A percentile compares a stretch with the other conserved stretches of the same genome.
phyloP scores from a whole-genome alignment of 2,113 vertebrate species.

The Oxyruncus cristatus region DNA sequence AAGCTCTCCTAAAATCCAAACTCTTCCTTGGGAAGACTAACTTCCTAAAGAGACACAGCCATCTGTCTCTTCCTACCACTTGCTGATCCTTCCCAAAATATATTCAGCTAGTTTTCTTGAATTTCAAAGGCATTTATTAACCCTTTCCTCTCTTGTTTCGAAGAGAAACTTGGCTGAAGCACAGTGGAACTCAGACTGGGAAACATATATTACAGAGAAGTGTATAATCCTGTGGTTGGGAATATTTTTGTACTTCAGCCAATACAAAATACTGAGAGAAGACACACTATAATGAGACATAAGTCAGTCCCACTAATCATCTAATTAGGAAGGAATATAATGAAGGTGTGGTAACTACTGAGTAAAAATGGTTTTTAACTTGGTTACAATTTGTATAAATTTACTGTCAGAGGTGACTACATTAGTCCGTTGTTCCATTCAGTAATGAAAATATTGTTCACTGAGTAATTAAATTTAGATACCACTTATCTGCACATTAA shows the following conservation, averaged over 20 bases:
- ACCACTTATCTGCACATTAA: not conserved
- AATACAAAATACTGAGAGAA: not conserved
- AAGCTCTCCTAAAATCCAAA: not conserved
- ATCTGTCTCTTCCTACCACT: not conserved
- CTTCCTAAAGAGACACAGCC: not conserved
- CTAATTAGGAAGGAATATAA: not conserved
- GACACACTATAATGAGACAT: not conserved
- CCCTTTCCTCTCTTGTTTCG: not conserved
- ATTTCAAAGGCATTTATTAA: not conserved
- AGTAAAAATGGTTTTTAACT: not conserved
- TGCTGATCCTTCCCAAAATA: not conserved
- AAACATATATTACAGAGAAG: not conserved
- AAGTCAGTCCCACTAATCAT: not conserved
- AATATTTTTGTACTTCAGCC: not conserved
- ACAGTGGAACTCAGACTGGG: not conserved
- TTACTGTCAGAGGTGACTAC: not conserved
- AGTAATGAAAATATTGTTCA: not conserved
- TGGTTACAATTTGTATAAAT: not conserved
- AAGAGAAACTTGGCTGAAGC: not conserved
- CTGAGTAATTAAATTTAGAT: not conserved
- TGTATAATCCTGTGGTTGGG: not conserved
- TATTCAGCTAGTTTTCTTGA: not conserved
- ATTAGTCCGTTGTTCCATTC: not conserved
- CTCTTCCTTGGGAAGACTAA: not conserved
- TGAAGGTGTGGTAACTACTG: not conserved